These are phyloP conservation scores for Melinaea marsaeus DNA, from an alignment of 2,888 invertebrate genomes.

Conservation along the genomic window DNA sequence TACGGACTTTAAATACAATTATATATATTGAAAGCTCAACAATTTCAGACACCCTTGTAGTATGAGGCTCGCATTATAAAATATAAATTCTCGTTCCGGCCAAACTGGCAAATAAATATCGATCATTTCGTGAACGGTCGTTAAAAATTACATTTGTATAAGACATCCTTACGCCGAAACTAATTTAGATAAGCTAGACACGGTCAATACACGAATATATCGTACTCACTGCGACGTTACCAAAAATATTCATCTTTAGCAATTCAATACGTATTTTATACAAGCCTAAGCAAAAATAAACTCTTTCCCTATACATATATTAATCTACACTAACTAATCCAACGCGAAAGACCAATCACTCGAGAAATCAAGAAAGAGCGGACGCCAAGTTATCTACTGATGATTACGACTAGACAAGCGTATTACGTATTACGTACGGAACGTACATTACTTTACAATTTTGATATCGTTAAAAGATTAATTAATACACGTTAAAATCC, in stretches of 20 bases:
- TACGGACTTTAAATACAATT: constrained; percentile 50
- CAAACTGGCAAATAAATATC: constrained; percentile 38
- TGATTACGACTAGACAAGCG: constrained; percentile 1
- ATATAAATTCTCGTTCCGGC: constrained; percentile 36
- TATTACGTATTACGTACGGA: neutral
- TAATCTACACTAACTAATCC: constrained; percentile 40
- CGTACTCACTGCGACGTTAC: constrained; percentile 63
- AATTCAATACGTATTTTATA: constrained; percentile 67
- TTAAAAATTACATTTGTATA: constrained; percentile 35
- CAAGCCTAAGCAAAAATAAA: constrained; percentile 77
- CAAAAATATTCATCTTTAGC: constrained; percentile 73
- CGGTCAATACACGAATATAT: constrained; percentile 43
- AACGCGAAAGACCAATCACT: constrained; percentile 43
- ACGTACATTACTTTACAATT: constrained; percentile 1
- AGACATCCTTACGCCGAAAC: constrained; percentile 49
- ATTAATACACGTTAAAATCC: constrained; percentile 4
- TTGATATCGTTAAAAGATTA: constrained; percentile 2
- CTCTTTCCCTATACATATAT: constrained; percentile 55
- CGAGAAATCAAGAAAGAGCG: constrained; percentile 39
- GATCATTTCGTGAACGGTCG: constrained; percentile 29
- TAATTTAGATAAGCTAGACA: constrained; percentile 53
- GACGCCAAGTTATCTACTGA: constrained; percentile 18
- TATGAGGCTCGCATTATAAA: constrained; percentile 52
- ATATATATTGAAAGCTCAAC: constrained; percentile 69
- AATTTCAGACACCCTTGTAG: constrained; percentile 69